phyloP scores from a whole-genome alignment of 92 coral and sea anemone genomes.

The Epizoanthus rinbou region DNA sequence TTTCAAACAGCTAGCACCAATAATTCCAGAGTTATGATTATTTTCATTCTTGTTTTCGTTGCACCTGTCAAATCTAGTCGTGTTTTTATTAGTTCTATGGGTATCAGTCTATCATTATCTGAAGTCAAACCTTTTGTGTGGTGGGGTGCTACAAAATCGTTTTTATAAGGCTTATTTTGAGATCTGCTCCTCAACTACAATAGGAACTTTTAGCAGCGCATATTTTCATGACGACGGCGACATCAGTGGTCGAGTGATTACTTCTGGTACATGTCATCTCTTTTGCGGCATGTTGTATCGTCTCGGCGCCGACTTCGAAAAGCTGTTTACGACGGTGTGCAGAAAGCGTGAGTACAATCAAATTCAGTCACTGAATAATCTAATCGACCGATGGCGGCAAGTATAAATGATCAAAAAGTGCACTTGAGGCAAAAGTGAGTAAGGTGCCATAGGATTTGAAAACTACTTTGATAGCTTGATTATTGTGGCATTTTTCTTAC shows the following conservation, averaged over 20 bases:
- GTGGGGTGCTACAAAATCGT: too few relatives aligned
- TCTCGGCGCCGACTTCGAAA: constrained; percentile 33
- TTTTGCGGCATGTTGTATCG: constrained; percentile 4
- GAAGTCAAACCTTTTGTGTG: too few relatives aligned
- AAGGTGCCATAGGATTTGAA: background rate
- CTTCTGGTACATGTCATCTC: background rate
- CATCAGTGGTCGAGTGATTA: background rate
- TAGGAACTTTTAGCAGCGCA: constrained; percentile 29
- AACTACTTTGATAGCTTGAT: background rate
- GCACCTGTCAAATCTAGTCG: too few relatives aligned
- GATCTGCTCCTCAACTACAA: too few relatives aligned
- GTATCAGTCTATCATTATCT: too few relatives aligned
- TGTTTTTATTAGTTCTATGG: too few relatives aligned
- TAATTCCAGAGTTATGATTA: too few relatives aligned
- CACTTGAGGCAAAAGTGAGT: constrained; percentile 9
- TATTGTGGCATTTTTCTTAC: constrained; percentile 10
- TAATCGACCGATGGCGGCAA: background rate
- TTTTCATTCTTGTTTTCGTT: too few relatives aligned
- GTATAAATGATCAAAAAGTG: background rate
- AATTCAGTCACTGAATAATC: background rate
- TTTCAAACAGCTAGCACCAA: too few relatives aligned
- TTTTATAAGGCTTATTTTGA: too few relatives aligned
- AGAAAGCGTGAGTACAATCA: constrained; percentile 13
- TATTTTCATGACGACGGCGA: constrained; percentile 5
- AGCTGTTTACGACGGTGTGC: constrained; percentile 7